Evolutionary conservation across 2,113 vertebrate species (phyloP).

Genomic region (Myotis davidii): DNA sequence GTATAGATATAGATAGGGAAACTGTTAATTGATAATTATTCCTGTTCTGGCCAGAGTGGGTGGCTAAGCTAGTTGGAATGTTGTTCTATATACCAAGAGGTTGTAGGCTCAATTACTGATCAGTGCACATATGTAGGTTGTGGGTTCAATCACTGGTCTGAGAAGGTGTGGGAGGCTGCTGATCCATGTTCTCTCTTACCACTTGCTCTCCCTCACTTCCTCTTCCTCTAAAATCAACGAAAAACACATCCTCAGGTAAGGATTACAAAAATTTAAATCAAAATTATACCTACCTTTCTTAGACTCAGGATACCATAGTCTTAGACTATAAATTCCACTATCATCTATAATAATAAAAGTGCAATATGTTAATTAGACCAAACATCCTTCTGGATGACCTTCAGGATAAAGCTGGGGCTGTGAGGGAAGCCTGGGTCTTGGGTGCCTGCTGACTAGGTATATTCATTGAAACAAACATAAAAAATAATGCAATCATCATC

Average conservation of each 20-base stretch:
- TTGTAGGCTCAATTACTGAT: background rate
- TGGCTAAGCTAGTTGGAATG: background rate
- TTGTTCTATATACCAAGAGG: background rate
- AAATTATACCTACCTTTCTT: background rate
- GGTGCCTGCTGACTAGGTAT: background rate
- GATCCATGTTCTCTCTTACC: background rate
- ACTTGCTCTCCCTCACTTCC: background rate
- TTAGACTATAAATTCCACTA: background rate
- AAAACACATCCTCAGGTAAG: background rate
- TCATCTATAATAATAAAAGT: background rate
- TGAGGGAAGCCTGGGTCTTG: too few species aligned
- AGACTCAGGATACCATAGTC: background rate
- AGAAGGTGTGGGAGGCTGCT: background rate
- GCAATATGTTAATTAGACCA: too few species aligned
- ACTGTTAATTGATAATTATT: conserved; percentile 27
- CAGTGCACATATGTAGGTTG: background rate
- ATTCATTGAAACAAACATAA: background rate
- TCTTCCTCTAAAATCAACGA: background rate
- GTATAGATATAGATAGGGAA: background rate
- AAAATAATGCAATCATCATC: background rate
- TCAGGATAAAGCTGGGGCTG: too few species aligned
- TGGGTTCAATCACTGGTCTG: background rate
- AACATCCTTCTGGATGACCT: too few species aligned
- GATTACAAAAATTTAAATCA: background rate
- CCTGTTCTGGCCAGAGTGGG: background rate